phyloP scores from a whole-genome alignment of 2,888 invertebrate species.

The Polydesmus complanatus region DNA sequence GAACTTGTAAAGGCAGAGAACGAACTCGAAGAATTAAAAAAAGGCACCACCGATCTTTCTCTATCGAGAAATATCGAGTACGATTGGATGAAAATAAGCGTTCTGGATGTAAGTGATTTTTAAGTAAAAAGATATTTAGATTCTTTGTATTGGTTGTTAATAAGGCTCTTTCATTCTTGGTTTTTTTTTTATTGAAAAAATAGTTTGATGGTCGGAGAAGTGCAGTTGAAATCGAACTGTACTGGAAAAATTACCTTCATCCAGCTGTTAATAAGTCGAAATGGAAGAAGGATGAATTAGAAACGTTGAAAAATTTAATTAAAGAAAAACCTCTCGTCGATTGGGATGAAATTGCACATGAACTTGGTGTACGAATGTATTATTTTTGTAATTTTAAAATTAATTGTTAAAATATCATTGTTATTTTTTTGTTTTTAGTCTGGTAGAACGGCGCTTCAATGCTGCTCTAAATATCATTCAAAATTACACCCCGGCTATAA shows the following conservation, averaged over 20 bases:
- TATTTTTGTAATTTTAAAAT: background rate
- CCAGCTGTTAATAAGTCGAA: slow-evolving; percentile 47
- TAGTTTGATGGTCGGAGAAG: slow-evolving; percentile 12
- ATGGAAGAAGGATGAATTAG: slow-evolving; percentile 43
- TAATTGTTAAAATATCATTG: slow-evolving; percentile 2
- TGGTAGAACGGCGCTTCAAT: slow-evolving; percentile 51
- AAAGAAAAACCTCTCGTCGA: slow-evolving; percentile 29
- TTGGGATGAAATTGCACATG: slow-evolving; percentile 50
- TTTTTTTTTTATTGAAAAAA: background rate
- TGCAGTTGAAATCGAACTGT: slow-evolving; percentile 6
- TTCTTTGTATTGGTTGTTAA: no score
- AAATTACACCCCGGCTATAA: slow-evolving; percentile 6
- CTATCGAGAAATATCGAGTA: background rate
- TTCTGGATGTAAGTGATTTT: background rate
- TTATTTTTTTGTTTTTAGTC: slow-evolving; percentile 26
- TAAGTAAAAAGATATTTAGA: no score
- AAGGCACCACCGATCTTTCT: background rate
- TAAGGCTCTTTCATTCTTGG: background rate
- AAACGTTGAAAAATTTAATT: slow-evolving; percentile 32
- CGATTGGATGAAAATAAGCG: slow-evolving; percentile 10
- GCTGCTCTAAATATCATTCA: slow-evolving; percentile 35
- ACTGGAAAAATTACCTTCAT: slow-evolving; percentile 54
- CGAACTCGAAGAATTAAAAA: background rate
- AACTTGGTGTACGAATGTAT: slow-evolving; percentile 29
- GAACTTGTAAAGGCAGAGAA: background rate